A percentile compares a stretch with the other conserved stretches of the same genome.
These are phyloP conservation scores for Drymonia ruficornis DNA, from an alignment of 2,888 invertebrate species.

Conservation along the genomic window DNA sequence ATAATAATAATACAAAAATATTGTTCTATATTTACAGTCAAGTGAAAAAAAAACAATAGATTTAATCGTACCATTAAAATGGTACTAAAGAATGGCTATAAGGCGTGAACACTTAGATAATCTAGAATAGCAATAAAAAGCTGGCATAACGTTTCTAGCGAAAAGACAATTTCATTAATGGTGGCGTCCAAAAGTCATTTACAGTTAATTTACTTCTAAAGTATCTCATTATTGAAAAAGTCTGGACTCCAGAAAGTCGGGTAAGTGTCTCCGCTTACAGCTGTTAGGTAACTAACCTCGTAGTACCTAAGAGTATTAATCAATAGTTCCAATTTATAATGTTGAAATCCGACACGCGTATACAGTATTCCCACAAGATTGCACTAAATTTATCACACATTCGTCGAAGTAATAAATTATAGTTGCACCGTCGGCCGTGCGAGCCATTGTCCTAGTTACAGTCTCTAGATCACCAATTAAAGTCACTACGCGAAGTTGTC, in stretches of 20 bases:
- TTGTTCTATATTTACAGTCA: constrained; percentile 78
- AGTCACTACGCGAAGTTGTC: constrained; percentile 54
- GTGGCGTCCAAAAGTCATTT: constrained; percentile 15
- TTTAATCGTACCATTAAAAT: constrained; percentile 52
- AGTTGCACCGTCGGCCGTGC: constrained; percentile 29
- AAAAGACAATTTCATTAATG: constrained; percentile 43
- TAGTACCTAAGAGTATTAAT: constrained; percentile 52
- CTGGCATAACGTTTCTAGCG: constrained; percentile 39
- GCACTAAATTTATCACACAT: constrained; percentile 73
- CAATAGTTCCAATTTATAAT: constrained; percentile 28
- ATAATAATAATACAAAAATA: constrained; percentile 79
- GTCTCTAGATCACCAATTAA: constrained; percentile 19
- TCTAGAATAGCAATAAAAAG: constrained; percentile 44
- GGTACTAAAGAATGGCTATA: constrained; percentile 47
- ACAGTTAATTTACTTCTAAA: constrained; percentile 16
- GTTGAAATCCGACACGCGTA: constrained; percentile 35
- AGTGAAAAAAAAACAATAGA: constrained; percentile 66
- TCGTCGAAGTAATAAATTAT: constrained; percentile 43
- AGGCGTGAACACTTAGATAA: constrained; percentile 58
- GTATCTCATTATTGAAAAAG: constrained; percentile 42
- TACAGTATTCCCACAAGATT: constrained; percentile 62
- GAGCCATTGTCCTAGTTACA: constrained; percentile 26
- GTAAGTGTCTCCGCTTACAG: constrained; percentile 48
- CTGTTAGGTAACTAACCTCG: constrained; percentile 42
- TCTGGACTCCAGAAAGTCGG: constrained; percentile 40